A percentile compares a stretch with the other conserved stretches of the same genome.
Conservation (phyloP, 2,888 invertebrate species). For the Artemia sp. region DNA sequence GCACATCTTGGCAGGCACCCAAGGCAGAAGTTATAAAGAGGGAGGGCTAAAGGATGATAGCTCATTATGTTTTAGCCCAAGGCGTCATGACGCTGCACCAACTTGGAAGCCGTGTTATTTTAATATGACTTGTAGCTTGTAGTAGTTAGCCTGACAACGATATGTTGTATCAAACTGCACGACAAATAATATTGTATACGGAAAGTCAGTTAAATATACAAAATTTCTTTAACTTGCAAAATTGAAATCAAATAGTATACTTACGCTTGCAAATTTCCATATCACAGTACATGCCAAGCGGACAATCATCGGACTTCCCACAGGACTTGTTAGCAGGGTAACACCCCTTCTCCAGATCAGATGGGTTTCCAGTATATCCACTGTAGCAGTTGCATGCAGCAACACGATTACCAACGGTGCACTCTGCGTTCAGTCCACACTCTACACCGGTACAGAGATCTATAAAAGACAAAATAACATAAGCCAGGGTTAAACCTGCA, state of each 20-base stretch:
- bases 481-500: too few relatives aligned
- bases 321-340: slow-evolving; percentile 55
- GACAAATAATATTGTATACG: too few relatives aligned
- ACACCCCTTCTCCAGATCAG: slow-evolving; percentile 51
- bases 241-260: slow-evolving; percentile 29
- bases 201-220: not conserved
- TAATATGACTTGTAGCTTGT: too few relatives aligned
- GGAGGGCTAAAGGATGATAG: too few relatives aligned
- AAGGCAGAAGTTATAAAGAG: too few relatives aligned
- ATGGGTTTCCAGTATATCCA: slow-evolving; percentile 60
- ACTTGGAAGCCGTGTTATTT: too few relatives aligned
- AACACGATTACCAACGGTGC: slow-evolving; percentile 50
- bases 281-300: slow-evolving; percentile 60
- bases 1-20: too few relatives aligned
- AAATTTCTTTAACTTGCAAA: not conserved
- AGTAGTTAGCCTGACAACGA: too few relatives aligned
- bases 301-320: slow-evolving; percentile 51
- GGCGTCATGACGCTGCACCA: too few relatives aligned
- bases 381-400: slow-evolving; percentile 58
- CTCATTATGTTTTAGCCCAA: too few relatives aligned
- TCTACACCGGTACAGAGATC: slow-evolving; percentile 58
- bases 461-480: slow-evolving; percentile 29
- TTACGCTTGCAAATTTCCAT: slow-evolving; percentile 62
- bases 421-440: slow-evolving; percentile 71
- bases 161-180: too few relatives aligned